These are phyloP conservation scores for Rhincodon typus DNA, from an alignment of 2,797 vertebrate species.

Conservation along the genomic window DNA sequence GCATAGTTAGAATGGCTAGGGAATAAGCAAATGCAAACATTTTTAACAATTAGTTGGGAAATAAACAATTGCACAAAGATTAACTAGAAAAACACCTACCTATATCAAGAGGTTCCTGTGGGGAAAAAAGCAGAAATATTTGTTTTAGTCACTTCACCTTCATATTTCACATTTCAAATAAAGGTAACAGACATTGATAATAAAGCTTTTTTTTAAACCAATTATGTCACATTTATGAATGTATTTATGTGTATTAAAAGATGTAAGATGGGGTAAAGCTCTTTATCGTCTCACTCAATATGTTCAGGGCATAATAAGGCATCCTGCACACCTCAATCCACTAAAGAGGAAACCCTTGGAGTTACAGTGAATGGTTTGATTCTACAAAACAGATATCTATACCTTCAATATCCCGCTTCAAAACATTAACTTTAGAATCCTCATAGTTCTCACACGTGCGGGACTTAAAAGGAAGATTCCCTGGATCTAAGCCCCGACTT, in stretches of 20 bases:
- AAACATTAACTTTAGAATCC: neutral
- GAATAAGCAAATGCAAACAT: neutral
- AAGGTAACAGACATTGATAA: neutral
- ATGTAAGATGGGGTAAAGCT: neutral
- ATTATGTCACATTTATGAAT: neutral
- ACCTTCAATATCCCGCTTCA: neutral
- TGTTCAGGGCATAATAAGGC: neutral
- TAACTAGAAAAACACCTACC: neutral
- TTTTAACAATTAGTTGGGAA: neutral
- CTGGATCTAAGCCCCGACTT: neutral
- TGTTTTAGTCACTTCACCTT: neutral
- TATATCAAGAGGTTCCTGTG: neutral
- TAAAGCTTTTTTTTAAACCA: neutral
- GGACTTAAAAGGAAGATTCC: neutral
- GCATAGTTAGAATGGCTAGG: neutral
- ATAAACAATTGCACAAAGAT: neutral
- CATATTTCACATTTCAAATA: no score
- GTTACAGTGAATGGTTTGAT: neutral
- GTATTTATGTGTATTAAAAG: neutral
- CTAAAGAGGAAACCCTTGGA: neutral
- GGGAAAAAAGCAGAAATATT: constrained; percentile 1
- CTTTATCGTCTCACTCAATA: neutral
- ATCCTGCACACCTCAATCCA: neutral
- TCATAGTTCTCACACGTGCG: neutral
- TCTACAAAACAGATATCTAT: neutral